Conservation (phyloP, 2,888 invertebrate genomes). For the Drosophila borborema region DNA sequence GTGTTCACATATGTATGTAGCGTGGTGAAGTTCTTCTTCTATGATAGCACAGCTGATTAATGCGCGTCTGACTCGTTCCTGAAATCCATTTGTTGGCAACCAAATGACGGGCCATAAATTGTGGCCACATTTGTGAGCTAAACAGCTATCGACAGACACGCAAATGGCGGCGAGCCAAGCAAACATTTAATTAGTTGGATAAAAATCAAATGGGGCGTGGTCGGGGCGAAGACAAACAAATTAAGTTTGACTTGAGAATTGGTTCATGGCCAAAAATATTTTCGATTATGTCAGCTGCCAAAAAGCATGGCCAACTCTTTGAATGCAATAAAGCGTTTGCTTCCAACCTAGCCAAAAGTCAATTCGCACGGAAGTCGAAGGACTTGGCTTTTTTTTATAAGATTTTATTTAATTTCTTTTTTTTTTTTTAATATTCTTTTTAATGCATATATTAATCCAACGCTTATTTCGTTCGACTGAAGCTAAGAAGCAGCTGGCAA, state of each 20-base stretch:
- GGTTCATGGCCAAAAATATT: conserved; percentile 17
- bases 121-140: conserved; percentile 17
- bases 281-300: conserved; percentile 2
- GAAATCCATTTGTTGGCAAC: conserved; percentile 20
- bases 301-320: conserved; percentile 15
- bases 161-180: conserved; percentile 43
- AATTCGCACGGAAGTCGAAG: neutral
- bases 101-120: conserved; percentile 24
- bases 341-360: conserved; percentile 10
- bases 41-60: conserved; percentile 24
- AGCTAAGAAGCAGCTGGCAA: conserved; percentile 35
- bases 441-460: conserved; percentile 76
- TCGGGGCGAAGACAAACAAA: conserved; percentile 1
- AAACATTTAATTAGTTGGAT: conserved; percentile 35
- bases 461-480: conserved; percentile 71
- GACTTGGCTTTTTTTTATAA: neutral
- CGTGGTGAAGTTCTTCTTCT: neutral
- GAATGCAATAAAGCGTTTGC: conserved; percentile 18
- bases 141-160: conserved; percentile 44
- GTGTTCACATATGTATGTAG: neutral
- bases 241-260: neutral
- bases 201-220: conserved; percentile 10
- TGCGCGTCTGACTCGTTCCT: conserved; percentile 29
- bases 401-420: conserved; percentile 4
- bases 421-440: conserved; percentile 33